A percentile compares a stretch with the other conserved stretches of the same genome.
Conservation (phyloP, 2,888 invertebrate species). For the Bembecia ichneumoniformis region DNA sequence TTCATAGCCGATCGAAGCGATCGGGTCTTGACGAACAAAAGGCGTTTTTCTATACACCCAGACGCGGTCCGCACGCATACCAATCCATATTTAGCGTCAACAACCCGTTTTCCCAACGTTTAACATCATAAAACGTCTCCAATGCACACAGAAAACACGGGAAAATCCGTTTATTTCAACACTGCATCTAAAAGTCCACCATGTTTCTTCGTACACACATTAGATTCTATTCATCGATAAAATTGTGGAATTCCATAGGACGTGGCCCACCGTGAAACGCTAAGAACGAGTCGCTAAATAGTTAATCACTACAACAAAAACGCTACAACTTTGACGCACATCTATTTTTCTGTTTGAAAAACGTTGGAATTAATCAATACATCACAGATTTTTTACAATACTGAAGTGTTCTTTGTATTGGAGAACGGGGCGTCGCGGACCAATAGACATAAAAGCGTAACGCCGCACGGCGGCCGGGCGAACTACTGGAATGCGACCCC, state of each 20-base stretch:
- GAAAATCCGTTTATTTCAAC: conserved; percentile 47
- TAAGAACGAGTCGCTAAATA: conserved; percentile 34
- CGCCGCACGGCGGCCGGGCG: conserved; percentile 52
- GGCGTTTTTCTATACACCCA: conserved; percentile 16
- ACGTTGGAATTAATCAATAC: conserved; percentile 70
- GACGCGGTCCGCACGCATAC: conserved; percentile 27
- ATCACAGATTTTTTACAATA: conserved; percentile 70
- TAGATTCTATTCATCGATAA: conserved; percentile 72
- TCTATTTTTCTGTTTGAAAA: conserved; percentile 41
- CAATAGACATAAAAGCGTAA: conserved; percentile 33
- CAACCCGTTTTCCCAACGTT: conserved; percentile 22
- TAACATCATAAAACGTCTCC: conserved; percentile 26
- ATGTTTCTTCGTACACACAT: conserved; percentile 53
- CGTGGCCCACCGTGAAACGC: conserved; percentile 54
- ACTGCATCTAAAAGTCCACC: conserved; percentile 53
- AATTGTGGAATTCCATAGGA: conserved; percentile 64
- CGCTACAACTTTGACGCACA: conserved; percentile 22
- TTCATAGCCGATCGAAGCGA: conserved; percentile 42
- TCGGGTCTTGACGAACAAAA: conserved; percentile 12
- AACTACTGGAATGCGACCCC: conserved; percentile 67
- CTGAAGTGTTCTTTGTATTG: conserved; percentile 68
- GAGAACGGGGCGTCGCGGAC: conserved; percentile 46
- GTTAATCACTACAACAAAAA: conserved; percentile 24
- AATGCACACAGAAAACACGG: conserved; percentile 54
- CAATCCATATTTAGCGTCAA: conserved; percentile 54